These are phyloP conservation scores for Pedetes capensis DNA, from an alignment of 2,113 vertebrate genomes.

Conservation along the genomic window DNA sequence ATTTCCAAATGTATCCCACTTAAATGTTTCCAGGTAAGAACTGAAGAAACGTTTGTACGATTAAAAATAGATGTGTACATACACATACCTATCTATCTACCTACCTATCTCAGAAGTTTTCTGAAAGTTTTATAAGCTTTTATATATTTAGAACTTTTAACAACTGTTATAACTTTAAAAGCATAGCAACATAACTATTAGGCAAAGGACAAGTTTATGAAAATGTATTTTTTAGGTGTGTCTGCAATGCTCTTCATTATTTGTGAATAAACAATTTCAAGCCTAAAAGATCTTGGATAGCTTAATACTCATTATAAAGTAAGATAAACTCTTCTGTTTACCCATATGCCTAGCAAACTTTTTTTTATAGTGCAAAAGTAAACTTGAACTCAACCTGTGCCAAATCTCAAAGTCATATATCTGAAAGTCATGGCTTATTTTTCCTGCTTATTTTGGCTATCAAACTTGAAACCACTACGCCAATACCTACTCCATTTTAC, in stretches of 20 bases:
- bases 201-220: not conserved
- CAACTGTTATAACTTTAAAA: constrained; percentile 37
- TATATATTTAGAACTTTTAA: constrained; percentile 18
- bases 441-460: constrained; percentile 36
- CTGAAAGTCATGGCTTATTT: constrained; percentile 40
- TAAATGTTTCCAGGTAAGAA: not conserved
- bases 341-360: not conserved
- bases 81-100: not conserved
- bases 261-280: constrained; percentile 30
- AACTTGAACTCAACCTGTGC: constrained; percentile 16
- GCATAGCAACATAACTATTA: not conserved
- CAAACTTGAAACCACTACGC: constrained; percentile 24
- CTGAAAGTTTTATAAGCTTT: not conserved
- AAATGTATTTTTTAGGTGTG: not conserved
- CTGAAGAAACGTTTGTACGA: not conserved
- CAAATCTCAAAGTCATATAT: constrained; percentile 47
- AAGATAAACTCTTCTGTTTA: constrained; percentile 49
- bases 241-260: not conserved
- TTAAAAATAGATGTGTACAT: not conserved
- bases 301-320: constrained; percentile 41
- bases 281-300: constrained; percentile 8
- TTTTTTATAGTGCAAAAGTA: constrained; percentile 54
- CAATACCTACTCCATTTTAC: constrained; percentile 21
- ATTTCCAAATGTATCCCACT: not conserved
- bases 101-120: not conserved